Evolutionary conservation across 2,888 invertebrate species (phyloP).

Genomic region (Tiphia femorata): DNA sequence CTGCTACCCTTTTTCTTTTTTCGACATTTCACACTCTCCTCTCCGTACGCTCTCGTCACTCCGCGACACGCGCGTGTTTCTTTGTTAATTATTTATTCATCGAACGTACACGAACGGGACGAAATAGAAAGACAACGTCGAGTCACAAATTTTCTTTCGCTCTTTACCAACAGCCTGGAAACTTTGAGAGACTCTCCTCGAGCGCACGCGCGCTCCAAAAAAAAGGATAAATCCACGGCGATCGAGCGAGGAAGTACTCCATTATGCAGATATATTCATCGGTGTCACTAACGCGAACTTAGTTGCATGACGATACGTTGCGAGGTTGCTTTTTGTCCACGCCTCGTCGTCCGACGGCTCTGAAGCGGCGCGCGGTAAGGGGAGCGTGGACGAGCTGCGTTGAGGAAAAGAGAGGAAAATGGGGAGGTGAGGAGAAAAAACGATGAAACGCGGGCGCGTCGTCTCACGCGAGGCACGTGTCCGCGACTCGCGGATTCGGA

Average conservation of each 20-base stretch:
- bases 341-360: background rate
- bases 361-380: too few relatives aligned
- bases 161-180: background rate
- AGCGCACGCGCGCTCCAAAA: too few relatives aligned
- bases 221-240: too few relatives aligned
- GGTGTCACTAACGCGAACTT: background rate
- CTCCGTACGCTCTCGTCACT: background rate
- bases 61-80: background rate
- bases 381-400: too few relatives aligned
- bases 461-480: background rate
- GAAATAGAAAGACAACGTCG: background rate
- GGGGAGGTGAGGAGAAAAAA: background rate
- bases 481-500: background rate
- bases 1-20: too few relatives aligned
- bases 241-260: background rate
- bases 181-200: background rate
- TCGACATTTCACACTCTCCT: too few relatives aligned
- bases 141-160: slow-evolving; percentile 14
- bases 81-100: background rate
- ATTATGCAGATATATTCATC: slow-evolving; percentile 8
- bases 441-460: background rate
- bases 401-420: too few relatives aligned
- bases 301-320: background rate
- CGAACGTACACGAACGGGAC: background rate
- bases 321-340: too few relatives aligned